Percentiles rank a stretch among this genome's conserved stretches.
Conservation (phyloP, 2,888 invertebrate species). For the Pseudococcus longispinus region DNA sequence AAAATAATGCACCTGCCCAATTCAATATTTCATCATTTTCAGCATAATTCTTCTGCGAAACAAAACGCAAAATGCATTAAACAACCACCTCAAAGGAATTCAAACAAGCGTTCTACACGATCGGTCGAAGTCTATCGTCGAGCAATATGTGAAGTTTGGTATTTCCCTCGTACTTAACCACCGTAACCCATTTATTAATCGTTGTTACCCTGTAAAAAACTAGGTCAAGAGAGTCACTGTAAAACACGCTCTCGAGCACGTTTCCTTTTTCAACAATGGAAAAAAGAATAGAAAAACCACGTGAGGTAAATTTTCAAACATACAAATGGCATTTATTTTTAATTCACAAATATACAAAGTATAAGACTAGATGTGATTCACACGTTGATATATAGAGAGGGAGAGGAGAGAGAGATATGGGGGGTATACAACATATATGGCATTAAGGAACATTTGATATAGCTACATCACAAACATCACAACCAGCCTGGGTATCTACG, state of each 20-base stretch:
- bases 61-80: too few relatives aligned
- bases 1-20: too few relatives aligned
- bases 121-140: too few relatives aligned
- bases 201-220: conserved; percentile 12
- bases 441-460: conserved; percentile 56
- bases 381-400: conserved; percentile 29
- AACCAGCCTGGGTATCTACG: conserved; percentile 55
- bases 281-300: not conserved
- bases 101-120: too few relatives aligned
- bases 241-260: conserved; percentile 35
- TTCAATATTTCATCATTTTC: too few relatives aligned
- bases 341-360: conserved; percentile 51
- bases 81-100: not conserved
- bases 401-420: not conserved
- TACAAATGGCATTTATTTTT: conserved; percentile 51
- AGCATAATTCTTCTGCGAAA: too few relatives aligned
- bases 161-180: conserved; percentile 13
- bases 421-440: conserved; percentile 35
- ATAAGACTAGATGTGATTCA: conserved; percentile 53
- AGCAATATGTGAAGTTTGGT: conserved; percentile 17
- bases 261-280: not conserved
- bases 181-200: conserved; percentile 24
- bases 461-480: conserved; percentile 57
- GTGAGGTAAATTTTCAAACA: conserved; percentile 38
- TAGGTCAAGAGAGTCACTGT: conserved; percentile 33